Base-by-base conservation (phyloP, 1,140 invertebrate genomes). In the Drosophila carrolli region DNA sequence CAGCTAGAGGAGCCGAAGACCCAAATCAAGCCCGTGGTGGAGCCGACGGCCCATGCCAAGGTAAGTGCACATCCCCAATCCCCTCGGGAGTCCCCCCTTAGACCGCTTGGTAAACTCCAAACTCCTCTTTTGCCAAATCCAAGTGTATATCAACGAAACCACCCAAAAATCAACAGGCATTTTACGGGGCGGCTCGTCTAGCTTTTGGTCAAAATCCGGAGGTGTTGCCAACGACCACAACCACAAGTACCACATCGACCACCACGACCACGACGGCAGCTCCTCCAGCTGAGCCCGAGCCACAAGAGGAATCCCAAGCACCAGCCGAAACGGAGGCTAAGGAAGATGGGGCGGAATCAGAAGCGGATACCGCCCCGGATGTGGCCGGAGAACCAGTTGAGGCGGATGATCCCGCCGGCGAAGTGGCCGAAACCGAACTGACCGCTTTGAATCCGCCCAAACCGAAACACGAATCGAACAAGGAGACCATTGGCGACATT, bases 121-220 rank as follows among this genome's bases (percentile, higher is more conserved):
- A 79, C 82, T 61, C 89, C 65, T 88, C 81, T 88, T 66, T 88
- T 82, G 62, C 66, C 68, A 89, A 85, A 79, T 67, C 84, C 63
- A 78, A 86, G 83, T 86, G 83, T 86, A 90, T 90, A 81, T 82
- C 82, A 77, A 86, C 86, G 72, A 90, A 90, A 90, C 86, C 86
- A 81, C 86, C 79, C 73, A 89, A 88, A 89, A 90, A 90, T 53
- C 84, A 78, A 91, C 78, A 89, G 88, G 77, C 81, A 66, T 91
- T 91, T 76, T 84, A 92, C 70, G 91, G 91, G 51, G 91, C 91
- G 35, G 91, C 91, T 47, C 90, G 91, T 55, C 78, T 92, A 46
- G 90, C 91, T 8, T 92, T 91, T 60, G 91, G 91, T 46, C 91
- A 92, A 67, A 91, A 92, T 77, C 91, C 91, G 5, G 90, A 92